Conservation (phyloP, 2,888 invertebrate genomes). For the Volucella zonaria region DNA sequence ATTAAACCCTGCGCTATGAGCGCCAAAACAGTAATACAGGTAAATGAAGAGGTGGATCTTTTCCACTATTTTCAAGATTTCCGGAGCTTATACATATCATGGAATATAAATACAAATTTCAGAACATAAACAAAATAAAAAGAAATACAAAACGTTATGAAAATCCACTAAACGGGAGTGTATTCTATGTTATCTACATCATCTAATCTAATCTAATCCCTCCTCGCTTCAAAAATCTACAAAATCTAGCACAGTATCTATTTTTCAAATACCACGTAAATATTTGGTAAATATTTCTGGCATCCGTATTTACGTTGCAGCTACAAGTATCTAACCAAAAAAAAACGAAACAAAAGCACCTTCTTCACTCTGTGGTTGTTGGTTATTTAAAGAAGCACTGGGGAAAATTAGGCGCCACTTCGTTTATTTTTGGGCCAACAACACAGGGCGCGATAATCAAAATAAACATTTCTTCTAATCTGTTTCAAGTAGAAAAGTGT, state of each 20-base stretch:
- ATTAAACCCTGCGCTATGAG: no score
- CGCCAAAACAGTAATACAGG: no score
- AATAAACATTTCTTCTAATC: slow-evolving; percentile 57
- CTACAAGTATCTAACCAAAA: slow-evolving; percentile 14
- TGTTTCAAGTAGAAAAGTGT: slow-evolving; percentile 35
- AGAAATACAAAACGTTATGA: not conserved
- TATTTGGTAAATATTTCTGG: slow-evolving; percentile 65
- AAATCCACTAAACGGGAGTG: slow-evolving; percentile 20
- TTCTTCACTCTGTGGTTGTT: slow-evolving; percentile 32
- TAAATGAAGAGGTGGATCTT: no score
- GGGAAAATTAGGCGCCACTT: slow-evolving; percentile 61
- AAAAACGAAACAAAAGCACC: slow-evolving; percentile 22
- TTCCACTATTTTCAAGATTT: no score
- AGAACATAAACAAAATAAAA: not conserved
- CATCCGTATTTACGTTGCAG: slow-evolving; percentile 63
- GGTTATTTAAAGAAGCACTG: slow-evolving; percentile 34
- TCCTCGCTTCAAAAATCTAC: slow-evolving; percentile 8
- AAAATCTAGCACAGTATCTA: slow-evolving; percentile 31
- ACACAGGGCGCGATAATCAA: slow-evolving; percentile 57
- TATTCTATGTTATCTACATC: slow-evolving; percentile 25
- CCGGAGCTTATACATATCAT: not conserved
- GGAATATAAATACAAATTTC: slow-evolving; percentile 18
- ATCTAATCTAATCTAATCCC: slow-evolving; percentile 34
- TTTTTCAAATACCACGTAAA: slow-evolving; percentile 60
- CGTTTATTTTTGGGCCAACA: slow-evolving; percentile 61